phyloP scores from a whole-genome alignment of 2,797 vertebrate species.

The Bovichtus diacanthus region DNA sequence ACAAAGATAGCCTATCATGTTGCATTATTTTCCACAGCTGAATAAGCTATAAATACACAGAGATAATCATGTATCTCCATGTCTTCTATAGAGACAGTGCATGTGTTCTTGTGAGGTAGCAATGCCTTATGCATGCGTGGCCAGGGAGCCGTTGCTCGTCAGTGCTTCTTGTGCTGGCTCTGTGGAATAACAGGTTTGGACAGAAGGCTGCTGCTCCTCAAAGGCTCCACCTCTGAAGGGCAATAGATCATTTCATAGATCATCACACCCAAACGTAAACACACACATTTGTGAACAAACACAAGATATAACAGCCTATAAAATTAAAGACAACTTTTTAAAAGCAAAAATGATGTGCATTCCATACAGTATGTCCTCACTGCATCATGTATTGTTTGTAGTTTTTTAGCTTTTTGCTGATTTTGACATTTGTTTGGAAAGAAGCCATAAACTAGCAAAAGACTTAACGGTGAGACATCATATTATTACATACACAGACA shows the following conservation, averaged over 20 bases:
- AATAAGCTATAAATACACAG: not conserved
- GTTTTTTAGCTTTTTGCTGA: not conserved
- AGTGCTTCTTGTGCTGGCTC: constrained; percentile 34
- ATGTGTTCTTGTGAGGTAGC: constrained; percentile 40
- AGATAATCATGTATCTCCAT: constrained; percentile 9
- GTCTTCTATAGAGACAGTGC: constrained; percentile 16
- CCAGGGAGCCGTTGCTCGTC: constrained; percentile 40
- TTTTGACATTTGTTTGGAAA: not conserved
- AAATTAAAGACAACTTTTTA: not conserved
- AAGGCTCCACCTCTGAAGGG: constrained; percentile 53
- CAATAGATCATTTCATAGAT: constrained; percentile 72
- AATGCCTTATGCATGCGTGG: constrained; percentile 54
- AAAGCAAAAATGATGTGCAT: not conserved
- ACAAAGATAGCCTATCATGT: not conserved
- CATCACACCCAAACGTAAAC: constrained; percentile 57
- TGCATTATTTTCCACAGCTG: constrained; percentile 10
- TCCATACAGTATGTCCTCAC: not conserved
- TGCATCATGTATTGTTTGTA: not conserved
- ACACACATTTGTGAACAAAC: constrained; percentile 26
- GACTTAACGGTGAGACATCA: not conserved
- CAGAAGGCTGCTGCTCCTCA: constrained; percentile 61
- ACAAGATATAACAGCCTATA: not conserved
- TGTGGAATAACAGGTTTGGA: constrained; percentile 60
- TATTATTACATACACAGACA: not conserved
- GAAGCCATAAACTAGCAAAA: not conserved